Evolutionary conservation across 2,888 invertebrate genomes (phyloP), one percentile per base, ranked within the genome.

Genomic region (Hydrotaea diabolus): DNA sequence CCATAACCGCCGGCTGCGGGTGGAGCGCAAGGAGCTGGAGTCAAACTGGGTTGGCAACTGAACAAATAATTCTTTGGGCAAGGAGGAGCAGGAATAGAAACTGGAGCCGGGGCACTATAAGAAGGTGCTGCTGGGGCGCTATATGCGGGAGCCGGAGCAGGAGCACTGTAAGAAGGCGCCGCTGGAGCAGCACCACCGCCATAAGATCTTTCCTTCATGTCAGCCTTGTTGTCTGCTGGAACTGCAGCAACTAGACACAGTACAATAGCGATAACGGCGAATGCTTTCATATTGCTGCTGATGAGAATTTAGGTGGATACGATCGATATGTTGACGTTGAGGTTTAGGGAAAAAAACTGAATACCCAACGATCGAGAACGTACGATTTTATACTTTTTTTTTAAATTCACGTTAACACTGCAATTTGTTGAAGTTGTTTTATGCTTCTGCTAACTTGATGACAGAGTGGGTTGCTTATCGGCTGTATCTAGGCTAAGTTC

Each of bases 31-130:
- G 85, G 84, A 36, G 85, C 80, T 26, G 82, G 84, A 15, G 66
- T 66, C n/a, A 87, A 26, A 59, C 39, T 83, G n/a, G 87, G 86
- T 19, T 87, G 85, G 19, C 86, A 87, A 66, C 85, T 85, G 73
- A 86, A 81, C 23, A 87, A 19, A 62, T 82, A 87, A 23, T 80
- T 85, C 13, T 72, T 78, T 8, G 86, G 74, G 77, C 85, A 86
- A 21, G 85, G 83, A 19, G 73, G 74, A 36, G 83, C 75, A 0
- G 84, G 81, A 36, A 81, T 59, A 0, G 43, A n/a, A 8, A 46
- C 15, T 23, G 69, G 21, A 15, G 69, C 3, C 0, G 66, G 66
- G 13, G 43, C 66, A 19, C 53, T 53, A n/a, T 53, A 53, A 2
- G 53, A 53, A 53, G 53, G 19, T 17, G 53, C 53, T 1, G 53